Base-by-base conservation (phyloP, 2,888 invertebrate genomes). In the Idaea aversata region DNA sequence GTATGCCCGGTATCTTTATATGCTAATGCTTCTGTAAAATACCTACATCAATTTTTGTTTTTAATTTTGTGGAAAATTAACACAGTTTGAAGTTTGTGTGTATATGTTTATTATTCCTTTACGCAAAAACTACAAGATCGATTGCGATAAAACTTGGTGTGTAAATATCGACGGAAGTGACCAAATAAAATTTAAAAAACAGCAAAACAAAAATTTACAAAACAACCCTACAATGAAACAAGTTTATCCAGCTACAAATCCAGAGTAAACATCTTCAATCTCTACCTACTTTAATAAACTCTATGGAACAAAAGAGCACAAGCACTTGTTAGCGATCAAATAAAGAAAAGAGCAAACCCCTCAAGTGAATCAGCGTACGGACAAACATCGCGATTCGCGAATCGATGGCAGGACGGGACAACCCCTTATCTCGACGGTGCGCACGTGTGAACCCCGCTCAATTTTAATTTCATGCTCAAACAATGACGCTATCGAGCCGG, bases 381-480 rank as follows among this genome's bases (percentile, higher is more conserved):
- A 76, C 85, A 85, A 90, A 87, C 82, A 88, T 82, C 79, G 80
- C 79, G 82, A 85, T 79, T 85, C 79, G 81, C 81, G 86, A 85
- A 88, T 90, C 88, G 87, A 88, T 88, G 83, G 86, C 80, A 82
- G 81, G 82, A 75, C 78, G 78, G 79, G 80, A 80, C 82, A 84
- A 86, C 88, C 91, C 91, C 91, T 92, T 92, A 92, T 93, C 92
- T 88, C 81, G 75, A 81, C 86, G 68, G 81, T 86, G 90, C 90
- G 92, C 92, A 93, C 92, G 92, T 93, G 92, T 92, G 92, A 93
- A 92, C 88, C 87, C 87, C 88, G 90, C 87, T 91, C 91, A 91
- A 91, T 92, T 93, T 93, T 93, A 93, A 93, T 93, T 93, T 93
- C 92, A 93, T 93, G 92, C 92, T 91, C 91, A 93, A 93, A 92